A percentile compares a stretch with the other conserved stretches of the same genome.
phyloP scores from a whole-genome alignment of 2,797 vertebrate species.

The Diglossa cyanea region DNA sequence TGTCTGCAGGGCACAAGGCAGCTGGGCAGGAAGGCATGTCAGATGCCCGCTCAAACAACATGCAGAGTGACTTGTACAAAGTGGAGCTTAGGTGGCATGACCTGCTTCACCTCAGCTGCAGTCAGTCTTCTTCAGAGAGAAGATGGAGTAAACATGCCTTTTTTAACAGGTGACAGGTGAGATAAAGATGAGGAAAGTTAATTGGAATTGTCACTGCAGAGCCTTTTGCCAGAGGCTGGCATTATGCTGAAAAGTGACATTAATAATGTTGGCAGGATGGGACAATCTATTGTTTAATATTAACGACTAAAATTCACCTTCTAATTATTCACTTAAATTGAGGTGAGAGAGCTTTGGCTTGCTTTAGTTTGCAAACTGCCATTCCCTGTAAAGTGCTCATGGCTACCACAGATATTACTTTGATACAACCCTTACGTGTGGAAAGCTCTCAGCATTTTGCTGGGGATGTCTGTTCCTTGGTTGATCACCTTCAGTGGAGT shows the following conservation, averaged over 20 bases:
- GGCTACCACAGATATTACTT: not conserved
- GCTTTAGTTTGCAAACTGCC: not conserved
- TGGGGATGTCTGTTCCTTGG: not conserved
- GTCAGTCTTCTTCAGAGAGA: not conserved
- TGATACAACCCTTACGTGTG: not conserved
- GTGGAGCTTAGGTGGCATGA: not conserved
- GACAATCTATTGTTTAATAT: not conserved
- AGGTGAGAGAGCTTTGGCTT: not conserved
- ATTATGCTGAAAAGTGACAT: not conserved
- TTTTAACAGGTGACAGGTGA: slow-evolving; percentile 10
- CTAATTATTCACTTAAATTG: not conserved
- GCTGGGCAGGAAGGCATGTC: not conserved
- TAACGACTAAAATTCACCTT: not conserved
- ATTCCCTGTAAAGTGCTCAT: not conserved
- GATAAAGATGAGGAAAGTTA: slow-evolving; percentile 1
- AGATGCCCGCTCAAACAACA: not conserved
- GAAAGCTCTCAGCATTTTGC: not conserved
- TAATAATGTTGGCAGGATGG: not conserved
- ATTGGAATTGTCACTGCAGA: not conserved
- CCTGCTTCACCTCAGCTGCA: not conserved
- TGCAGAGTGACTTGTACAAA: not conserved
- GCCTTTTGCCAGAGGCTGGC: not conserved
- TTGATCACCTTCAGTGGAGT: not conserved
- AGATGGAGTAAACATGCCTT: not conserved
- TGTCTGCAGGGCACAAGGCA: not conserved